phyloP scores from a whole-genome alignment of 2,888 invertebrate genomes.

The Zaprionus obscuricornis region DNA sequence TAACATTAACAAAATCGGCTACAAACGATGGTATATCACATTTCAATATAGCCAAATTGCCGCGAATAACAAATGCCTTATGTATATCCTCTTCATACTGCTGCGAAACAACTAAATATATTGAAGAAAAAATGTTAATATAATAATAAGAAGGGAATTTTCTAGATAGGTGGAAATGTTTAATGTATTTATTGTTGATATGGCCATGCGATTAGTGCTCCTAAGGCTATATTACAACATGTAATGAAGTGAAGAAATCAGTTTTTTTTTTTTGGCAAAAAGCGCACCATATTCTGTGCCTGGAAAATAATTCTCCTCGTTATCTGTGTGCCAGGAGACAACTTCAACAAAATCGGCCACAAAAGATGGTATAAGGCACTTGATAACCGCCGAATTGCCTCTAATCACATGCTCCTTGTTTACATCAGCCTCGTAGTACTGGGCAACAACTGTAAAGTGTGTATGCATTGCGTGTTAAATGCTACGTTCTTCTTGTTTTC shows the following conservation, averaged over 20 bases:
- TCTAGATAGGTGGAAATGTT: constrained; percentile 19
- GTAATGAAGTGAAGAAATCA: constrained; percentile 11
- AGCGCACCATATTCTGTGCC: constrained; percentile 83
- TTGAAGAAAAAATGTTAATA: constrained; percentile 18
- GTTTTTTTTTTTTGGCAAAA: background rate
- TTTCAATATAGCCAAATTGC: constrained; percentile 94
- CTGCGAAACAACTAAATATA: constrained; percentile 93
- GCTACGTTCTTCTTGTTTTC: constrained; percentile 3
- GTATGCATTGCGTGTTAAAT: constrained; percentile 14
- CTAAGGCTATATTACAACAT: constrained; percentile 37
- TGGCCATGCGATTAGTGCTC: constrained; percentile 68
- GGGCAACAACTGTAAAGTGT: constrained; percentile 89
- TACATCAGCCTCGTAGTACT: constrained; percentile 95
- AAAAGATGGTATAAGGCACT: constrained; percentile 95
- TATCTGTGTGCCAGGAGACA: constrained; percentile 93
- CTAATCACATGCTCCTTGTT: constrained; percentile 95
- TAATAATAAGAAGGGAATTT: constrained; percentile 28
- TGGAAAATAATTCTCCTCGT: constrained; percentile 82
- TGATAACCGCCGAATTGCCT: constrained; percentile 93
- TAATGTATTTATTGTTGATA: constrained; percentile 9
- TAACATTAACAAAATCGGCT: constrained; percentile 94
- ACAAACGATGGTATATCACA: constrained; percentile 96
- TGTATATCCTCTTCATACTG: constrained; percentile 96
- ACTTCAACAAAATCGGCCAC: constrained; percentile 96
- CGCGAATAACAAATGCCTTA: constrained; percentile 95